Percentiles rank a stretch among this genome's conserved stretches.
phyloP scores from a whole-genome alignment of 2,888 invertebrate genomes.

The Acanthosepion pharaonis region DNA sequence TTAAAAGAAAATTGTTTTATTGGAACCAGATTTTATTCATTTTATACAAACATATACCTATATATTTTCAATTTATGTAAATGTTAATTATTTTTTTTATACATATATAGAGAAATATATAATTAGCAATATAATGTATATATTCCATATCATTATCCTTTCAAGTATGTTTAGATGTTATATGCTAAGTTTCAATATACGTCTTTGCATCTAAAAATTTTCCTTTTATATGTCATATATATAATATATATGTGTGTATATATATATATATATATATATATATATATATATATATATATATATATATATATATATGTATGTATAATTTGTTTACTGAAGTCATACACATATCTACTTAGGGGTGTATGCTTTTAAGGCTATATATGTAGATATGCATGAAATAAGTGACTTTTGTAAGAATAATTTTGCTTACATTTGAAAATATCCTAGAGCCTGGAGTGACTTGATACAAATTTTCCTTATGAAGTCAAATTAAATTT shows the following conservation, averaged over 20 bases:
- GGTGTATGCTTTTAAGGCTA: neutral
- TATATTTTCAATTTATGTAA: neutral
- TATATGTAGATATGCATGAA: neutral
- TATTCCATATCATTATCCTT: neutral
- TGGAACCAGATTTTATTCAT: neutral
- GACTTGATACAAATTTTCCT: neutral
- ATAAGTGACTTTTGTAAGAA: neutral
- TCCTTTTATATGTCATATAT: neutral
- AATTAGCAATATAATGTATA: neutral
- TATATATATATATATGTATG: too few species aligned
- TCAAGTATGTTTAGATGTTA: neutral
- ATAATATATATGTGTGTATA: neutral
- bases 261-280: too few species aligned
- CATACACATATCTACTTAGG: neutral
- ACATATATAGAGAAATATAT: neutral
- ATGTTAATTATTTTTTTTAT: neutral
- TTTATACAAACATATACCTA: neutral
- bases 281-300: too few species aligned
- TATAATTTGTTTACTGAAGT: neutral
- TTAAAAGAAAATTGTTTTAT: neutral
- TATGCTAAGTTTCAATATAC: too few species aligned
- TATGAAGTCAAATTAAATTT: constrained; percentile 20
- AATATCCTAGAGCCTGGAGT: neutral
- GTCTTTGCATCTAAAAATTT: neutral
- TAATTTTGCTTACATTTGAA: neutral